Evolutionary conservation across 2,888 invertebrate genomes (phyloP).

Genomic region (Aradus depressus): DNA sequence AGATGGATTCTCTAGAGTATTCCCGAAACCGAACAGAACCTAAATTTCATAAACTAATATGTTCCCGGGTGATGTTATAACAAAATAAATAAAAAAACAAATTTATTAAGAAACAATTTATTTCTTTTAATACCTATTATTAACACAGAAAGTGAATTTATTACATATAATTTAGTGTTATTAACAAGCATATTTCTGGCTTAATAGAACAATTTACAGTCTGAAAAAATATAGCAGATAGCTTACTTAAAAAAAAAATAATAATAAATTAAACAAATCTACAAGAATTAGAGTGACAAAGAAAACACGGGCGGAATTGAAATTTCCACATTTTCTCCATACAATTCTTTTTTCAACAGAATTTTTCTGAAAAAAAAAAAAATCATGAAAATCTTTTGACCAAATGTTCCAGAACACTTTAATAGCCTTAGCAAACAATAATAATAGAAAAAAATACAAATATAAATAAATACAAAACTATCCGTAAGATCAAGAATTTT

Average conservation of each 20-base stretch:
- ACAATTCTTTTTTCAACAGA: slow-evolving; percentile 4
- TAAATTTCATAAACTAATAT: neutral
- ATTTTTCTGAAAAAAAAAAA: slow-evolving; percentile 7
- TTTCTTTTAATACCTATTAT: slow-evolving; percentile 18
- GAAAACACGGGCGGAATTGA: too few species aligned
- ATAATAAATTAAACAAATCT: too few species aligned
- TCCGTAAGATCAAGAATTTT: too few species aligned
- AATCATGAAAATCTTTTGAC: too few species aligned
- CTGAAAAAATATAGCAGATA: too few species aligned
- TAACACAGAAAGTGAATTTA: slow-evolving; percentile 20
- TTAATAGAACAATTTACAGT: slow-evolving; percentile 17
- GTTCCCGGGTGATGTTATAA: too few species aligned
- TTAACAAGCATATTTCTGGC: slow-evolving; percentile 14
- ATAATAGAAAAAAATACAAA: too few species aligned
- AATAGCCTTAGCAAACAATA: too few species aligned
- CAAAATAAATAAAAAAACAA: neutral
- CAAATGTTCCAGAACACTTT: too few species aligned
- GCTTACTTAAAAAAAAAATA: too few species aligned
- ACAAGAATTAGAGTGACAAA: too few species aligned
- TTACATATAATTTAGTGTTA: slow-evolving; percentile 15
- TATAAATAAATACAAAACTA: slow-evolving; percentile 10
- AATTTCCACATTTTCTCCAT: slow-evolving; percentile 2
- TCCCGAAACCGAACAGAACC: neutral
- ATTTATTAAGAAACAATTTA: slow-evolving; percentile 17
- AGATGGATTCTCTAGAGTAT: neutral